Evolutionary conservation across 1,140 invertebrate genomes (phyloP), one percentile per base, ranked within the genome.

Genomic region (Vanessa atalanta): DNA sequence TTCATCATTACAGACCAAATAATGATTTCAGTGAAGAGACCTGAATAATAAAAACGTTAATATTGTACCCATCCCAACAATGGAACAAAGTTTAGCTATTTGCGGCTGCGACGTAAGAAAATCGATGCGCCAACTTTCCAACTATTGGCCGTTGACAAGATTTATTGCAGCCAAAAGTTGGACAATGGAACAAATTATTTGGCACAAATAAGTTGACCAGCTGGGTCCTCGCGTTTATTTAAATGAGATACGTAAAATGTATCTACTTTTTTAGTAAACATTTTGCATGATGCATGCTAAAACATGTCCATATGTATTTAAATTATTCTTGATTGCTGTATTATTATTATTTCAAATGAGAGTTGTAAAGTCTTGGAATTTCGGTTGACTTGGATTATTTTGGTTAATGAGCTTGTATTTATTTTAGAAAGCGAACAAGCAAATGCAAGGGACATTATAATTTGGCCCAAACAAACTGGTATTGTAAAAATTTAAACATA

Each of bases 11-110:
- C n/a, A 13, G 53, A 57, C 16, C 51, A 6, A 23, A 23, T 20
- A 57, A 57, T 57, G 0, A 57, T 23, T 57, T 69, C 53, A 31
- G 65, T 60, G 16, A 50, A 14, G 37, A 31, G 57, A 69, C 53
- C 51, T 69, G 53, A 53, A 69, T 69, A 69, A 57, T 69, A 55
- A 69, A 69, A 68, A 69, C 47, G 51, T 20, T 69, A 57, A 53
- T 69, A 69, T 51, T 69, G 53, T 53, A 69, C 67, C 65, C 67
- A 69, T 57, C 67, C 14, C 67, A 69, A 69, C 55, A 69, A 69
- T 57, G 55, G 67, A 69, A 69, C 15, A 57, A 57, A 57, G 53
- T 57, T 57, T 57, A 12, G 53, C 67, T 64, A 64, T 47, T 69
- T 69, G 67, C 47, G 53, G 67, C 53, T 20, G 23, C 16, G 53